Conservation (phyloP, 2,797 vertebrate genomes). For the Neosilurus hyrtlii region DNA sequence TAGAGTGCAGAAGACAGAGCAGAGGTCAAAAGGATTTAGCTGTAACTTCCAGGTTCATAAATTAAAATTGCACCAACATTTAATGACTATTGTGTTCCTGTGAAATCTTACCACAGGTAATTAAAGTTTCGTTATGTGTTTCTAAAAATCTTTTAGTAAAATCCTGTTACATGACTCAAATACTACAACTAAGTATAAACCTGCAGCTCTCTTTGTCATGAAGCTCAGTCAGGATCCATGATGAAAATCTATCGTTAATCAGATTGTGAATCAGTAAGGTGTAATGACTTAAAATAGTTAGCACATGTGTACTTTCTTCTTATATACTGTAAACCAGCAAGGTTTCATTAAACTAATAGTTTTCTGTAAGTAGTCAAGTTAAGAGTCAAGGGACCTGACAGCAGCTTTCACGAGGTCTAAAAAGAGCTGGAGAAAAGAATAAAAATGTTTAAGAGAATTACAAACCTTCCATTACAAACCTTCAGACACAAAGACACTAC, state of each 20-base stretch:
- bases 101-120: background rate
- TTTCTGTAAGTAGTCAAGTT: background rate
- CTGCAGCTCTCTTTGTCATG: background rate
- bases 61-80: background rate
- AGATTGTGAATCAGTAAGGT: background rate
- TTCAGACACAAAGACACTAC: background rate
- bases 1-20: background rate
- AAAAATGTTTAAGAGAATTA: background rate
- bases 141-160: background rate
- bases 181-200: background rate
- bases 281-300: conserved; percentile 2
- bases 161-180: background rate
- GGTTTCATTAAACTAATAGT: background rate
- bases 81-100: background rate
- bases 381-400: background rate
- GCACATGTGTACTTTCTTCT: conserved; percentile 9
- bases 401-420: background rate
- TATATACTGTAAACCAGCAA: background rate
- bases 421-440: background rate
- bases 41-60: background rate
- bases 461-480: background rate
- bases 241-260: background rate
- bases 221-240: background rate
- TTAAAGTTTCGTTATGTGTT: background rate
- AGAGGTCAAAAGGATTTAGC: background rate